Conservation (phyloP, 2,888 invertebrate species). For the Carpatolechia fugitivella region DNA sequence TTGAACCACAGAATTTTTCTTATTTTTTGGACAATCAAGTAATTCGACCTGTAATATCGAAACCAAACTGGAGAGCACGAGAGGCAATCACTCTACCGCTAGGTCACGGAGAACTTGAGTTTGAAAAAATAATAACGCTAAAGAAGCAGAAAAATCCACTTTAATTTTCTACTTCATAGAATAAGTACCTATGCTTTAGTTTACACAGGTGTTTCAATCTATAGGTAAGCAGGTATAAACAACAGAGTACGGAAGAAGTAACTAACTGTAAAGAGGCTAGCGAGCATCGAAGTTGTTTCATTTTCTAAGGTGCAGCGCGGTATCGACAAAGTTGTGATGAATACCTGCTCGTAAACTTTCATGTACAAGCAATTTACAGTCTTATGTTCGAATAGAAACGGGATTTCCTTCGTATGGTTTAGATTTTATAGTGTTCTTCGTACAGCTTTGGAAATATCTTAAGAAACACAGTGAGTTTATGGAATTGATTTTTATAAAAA, state of each 20-base stretch:
- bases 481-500: background rate
- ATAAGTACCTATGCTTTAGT: no score
- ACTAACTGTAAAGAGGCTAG: background rate
- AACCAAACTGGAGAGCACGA: no score
- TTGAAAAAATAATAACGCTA: no score
- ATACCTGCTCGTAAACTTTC: slow-evolving; percentile 2
- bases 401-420: background rate
- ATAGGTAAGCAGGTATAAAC: background rate
- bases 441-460: background rate
- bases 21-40: no score
- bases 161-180: no score
- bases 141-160: no score
- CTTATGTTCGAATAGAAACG: background rate
- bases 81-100: no score
- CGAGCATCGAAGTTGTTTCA: background rate
- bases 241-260: background rate
- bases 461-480: background rate
- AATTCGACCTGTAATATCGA: no score
- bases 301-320: background rate
- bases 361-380: slow-evolving; percentile 1
- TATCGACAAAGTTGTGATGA: slow-evolving; percentile 13
- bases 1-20: no score
- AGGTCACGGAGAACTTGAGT: no score
- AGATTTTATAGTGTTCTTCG: background rate
- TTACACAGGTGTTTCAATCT: background rate